Conservation (phyloP, 2,113 vertebrate species). For the Pteronura brasiliensis region DNA sequence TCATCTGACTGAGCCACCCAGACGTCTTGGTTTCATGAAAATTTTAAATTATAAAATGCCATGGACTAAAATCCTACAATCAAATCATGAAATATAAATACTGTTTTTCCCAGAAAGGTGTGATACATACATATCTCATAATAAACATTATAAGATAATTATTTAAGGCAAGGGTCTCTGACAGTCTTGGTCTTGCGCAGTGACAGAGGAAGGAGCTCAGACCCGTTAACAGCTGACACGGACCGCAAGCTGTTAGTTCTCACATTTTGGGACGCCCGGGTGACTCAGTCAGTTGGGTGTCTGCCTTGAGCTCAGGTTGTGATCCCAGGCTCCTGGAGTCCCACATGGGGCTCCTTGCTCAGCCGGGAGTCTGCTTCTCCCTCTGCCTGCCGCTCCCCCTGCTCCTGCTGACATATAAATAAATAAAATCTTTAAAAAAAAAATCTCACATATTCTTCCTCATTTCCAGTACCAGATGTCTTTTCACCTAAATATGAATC, state of each 20-base stretch:
- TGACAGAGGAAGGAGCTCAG: neutral
- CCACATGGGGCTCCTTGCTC: no score
- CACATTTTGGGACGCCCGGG: neutral
- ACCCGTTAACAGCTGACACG: neutral
- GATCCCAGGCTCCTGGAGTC: no score
- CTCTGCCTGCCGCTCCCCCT: no score
- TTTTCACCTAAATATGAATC: neutral
- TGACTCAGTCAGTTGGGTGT: no score
- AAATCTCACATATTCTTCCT: neutral
- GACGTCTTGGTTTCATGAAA: neutral
- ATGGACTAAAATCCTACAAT: neutral
- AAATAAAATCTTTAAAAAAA: no score
- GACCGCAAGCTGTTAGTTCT: neutral
- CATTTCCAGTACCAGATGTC: neutral
- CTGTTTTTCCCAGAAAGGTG: neutral
- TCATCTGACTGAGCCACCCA: no score
- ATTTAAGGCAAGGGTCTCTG: neutral
- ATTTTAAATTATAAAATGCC: neutral
- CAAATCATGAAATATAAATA: constrained; percentile 32
- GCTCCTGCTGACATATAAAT: no score
- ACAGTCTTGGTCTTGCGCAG: neutral
- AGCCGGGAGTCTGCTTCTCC: no score
- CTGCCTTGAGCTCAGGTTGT: no score
- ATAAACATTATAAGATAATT: neutral
- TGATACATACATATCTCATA: neutral